Conservation (phyloP, 92 coral and sea anemone genomes). For the Muricea muricata region DNA sequence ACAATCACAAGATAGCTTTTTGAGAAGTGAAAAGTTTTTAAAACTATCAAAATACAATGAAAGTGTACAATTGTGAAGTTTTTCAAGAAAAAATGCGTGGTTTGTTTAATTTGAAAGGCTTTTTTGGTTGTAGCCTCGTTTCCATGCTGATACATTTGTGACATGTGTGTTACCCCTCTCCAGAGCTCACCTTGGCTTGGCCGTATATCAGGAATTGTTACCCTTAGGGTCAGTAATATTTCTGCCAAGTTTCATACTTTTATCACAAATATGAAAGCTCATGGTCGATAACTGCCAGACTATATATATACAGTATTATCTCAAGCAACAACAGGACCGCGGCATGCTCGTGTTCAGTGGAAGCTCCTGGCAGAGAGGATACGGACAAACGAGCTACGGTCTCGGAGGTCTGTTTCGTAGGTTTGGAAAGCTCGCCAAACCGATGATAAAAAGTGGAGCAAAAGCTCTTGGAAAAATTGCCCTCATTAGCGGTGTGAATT, state of each 20-base stretch:
- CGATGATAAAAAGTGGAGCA: too few relatives aligned
- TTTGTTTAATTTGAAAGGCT: background rate
- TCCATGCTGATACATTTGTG: background rate
- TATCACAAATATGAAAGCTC: background rate
- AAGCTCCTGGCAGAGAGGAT: too few relatives aligned
- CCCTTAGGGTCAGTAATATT: background rate
- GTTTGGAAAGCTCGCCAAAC: too few relatives aligned
- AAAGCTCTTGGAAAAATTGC: too few relatives aligned
- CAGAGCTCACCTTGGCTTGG: background rate
- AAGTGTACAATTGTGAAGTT: background rate
- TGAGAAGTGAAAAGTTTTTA: background rate
- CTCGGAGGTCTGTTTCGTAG: too few relatives aligned
- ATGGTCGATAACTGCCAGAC: background rate
- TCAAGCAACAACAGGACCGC: too few relatives aligned
- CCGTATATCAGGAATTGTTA: slow-evolving; percentile 15
- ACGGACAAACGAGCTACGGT: too few relatives aligned
- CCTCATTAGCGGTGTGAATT: too few relatives aligned
- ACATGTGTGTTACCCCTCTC: background rate
- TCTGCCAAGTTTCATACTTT: slow-evolving; percentile 14
- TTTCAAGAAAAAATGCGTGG: too few relatives aligned
- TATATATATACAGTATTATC: too few relatives aligned
- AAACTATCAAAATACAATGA: background rate
- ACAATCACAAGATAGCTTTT: too few relatives aligned
- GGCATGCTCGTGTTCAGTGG: too few relatives aligned
- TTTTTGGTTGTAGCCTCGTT: slow-evolving; percentile 12